Evolutionary conservation across 1,140 invertebrate genomes (phyloP).

Genomic region (Oryzaephilus surinamensis): DNA sequence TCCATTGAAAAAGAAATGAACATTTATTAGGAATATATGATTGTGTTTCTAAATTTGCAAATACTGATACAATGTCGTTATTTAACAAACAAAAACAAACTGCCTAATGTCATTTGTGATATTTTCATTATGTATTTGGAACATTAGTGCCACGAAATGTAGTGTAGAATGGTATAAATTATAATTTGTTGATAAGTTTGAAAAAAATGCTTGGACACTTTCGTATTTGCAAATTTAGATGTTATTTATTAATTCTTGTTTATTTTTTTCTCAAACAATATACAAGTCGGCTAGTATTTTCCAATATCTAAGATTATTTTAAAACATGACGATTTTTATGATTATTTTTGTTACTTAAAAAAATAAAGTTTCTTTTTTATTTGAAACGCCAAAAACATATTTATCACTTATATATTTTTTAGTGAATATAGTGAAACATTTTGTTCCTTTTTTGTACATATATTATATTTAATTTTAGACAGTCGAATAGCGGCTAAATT

Average conservation of each 20-base stretch:
- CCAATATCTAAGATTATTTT: not conserved
- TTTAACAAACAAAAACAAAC: too few relatives aligned
- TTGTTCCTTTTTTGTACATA: conserved; percentile 37
- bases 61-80: too few relatives aligned
- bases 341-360: conserved; percentile 35
- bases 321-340: conserved; percentile 29
- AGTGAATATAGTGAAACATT: conserved; percentile 27
- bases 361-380: conserved; percentile 29
- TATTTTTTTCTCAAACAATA: not conserved
- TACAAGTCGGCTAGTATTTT: not conserved
- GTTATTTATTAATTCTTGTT: too few relatives aligned
- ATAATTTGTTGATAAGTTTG: conserved; percentile 7
- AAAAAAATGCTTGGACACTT: conserved; percentile 7
- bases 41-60: too few relatives aligned
- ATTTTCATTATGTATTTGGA: too few relatives aligned
- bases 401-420: conserved; percentile 26
- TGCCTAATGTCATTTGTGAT: too few relatives aligned
- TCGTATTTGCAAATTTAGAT: too few relatives aligned
- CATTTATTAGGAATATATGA: too few relatives aligned
- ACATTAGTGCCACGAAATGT: too few relatives aligned
- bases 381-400: conserved; percentile 35
- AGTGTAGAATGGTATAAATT: too few relatives aligned
- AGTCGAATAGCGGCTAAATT: conserved; percentile 4
- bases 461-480: conserved; percentile 13
- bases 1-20: too few relatives aligned